A percentile compares a stretch with the other conserved stretches of the same genome.
These are phyloP conservation scores for Crotophaga sulcirostris DNA, from an alignment of 2,113 vertebrate genomes.

Conservation along the genomic window DNA sequence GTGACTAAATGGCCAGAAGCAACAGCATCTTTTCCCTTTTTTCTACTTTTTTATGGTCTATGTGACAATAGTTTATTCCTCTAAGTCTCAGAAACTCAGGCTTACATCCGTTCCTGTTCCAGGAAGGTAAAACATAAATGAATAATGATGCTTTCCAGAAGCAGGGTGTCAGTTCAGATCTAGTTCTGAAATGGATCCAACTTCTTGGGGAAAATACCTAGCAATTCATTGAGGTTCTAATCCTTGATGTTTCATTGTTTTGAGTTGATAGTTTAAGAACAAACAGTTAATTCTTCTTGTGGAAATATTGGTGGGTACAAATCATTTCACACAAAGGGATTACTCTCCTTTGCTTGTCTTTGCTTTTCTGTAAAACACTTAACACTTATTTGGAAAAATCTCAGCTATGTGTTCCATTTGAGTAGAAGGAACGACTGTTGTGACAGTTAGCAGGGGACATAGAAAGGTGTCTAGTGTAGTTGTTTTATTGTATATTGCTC, in stretches of 20 bases:
- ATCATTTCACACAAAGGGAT: not conserved
- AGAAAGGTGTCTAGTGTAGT: not conserved
- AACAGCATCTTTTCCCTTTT: not conserved
- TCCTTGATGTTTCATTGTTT: not conserved
- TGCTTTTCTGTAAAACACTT: not conserved
- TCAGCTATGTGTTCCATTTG: not conserved
- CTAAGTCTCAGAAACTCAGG: conserved; percentile 8
- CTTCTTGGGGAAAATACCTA: not conserved
- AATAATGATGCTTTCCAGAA: conserved; percentile 41
- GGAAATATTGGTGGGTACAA: not conserved
- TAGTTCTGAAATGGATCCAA: not conserved
- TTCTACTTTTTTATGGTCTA: not conserved
- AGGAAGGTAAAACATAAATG: conserved; percentile 27
- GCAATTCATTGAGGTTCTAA: not conserved
- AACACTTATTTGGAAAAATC: not conserved
- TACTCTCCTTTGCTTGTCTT: conserved; percentile 1
- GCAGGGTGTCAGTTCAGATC: not conserved
- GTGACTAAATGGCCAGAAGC: not conserved
- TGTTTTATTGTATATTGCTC: not conserved
- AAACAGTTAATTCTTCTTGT: not conserved
- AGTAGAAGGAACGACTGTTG: conserved; percentile 22
- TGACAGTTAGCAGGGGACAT: not conserved
- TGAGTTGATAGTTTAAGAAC: not conserved
- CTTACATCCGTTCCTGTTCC: not conserved
- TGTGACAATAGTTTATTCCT: conserved; percentile 3